Evolutionary conservation across 2,888 invertebrate species (phyloP).

Genomic region (Cephalotes varians): DNA sequence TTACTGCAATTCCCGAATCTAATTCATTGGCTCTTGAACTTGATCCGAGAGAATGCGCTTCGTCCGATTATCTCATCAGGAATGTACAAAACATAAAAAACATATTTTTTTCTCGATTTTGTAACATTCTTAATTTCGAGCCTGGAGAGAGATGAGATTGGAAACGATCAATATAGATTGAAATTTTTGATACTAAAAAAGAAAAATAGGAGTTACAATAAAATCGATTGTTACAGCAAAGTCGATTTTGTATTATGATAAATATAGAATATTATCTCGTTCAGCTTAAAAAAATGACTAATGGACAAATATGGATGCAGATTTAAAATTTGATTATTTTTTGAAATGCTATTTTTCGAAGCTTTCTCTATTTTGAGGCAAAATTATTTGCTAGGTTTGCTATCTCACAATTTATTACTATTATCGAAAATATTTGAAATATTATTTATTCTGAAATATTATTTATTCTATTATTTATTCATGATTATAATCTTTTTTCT

Average conservation of each 20-base stretch:
- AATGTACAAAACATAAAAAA: not conserved
- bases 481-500: not conserved
- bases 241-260: not conserved
- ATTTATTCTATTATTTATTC: no score
- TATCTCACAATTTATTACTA: not conserved
- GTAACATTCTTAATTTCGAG: not conserved
- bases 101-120: not conserved
- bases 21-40: not conserved
- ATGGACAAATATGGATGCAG: not conserved
- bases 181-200: not conserved
- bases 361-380: not conserved
- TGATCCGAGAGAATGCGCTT: not conserved
- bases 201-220: not conserved
- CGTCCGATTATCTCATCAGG: not conserved
- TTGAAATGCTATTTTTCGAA: not conserved
- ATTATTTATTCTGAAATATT: no score
- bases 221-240: not conserved
- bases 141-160: not conserved
- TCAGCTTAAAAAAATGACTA: not conserved
- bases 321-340: not conserved
- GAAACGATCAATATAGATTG: not conserved
- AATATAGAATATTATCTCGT: not conserved
- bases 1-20: slow-evolving; percentile 35
- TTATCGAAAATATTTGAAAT: not conserved
- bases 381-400: not conserved